Evolutionary conservation across 2,888 invertebrate genomes (phyloP), one percentile per base, ranked within the genome.

Genomic region (Chromoteleia sp.): DNA sequence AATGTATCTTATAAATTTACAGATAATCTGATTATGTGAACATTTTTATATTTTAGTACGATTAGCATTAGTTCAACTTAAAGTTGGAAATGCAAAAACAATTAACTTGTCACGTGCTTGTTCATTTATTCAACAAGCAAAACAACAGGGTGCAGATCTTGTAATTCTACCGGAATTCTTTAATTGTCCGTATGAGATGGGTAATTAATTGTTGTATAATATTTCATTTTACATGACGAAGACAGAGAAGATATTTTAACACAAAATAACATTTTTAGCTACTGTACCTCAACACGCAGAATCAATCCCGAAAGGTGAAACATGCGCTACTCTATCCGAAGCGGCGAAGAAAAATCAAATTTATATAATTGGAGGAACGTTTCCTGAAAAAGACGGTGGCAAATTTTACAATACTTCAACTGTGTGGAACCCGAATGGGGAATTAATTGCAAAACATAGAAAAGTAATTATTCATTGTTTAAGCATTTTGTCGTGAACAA

Each of bases 121-220:
- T 0, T 93, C 93, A 45, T 94, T 95, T 83, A 96, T 98, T 71
- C 93, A 94, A 75, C 93, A 94, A 80, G 97, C 97, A 0, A 95
- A 95, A 81, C 91, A 93, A 59, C 92, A 93, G 59, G 93, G 93
- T 8, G 95, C 96, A 0, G 93, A 95, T 45, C 85, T 97, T 25
- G 92, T 96, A 19, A 94, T 94, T 0, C 90, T 97, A 4, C 96
- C 97, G 6, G 99, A 99, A 92, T 98, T 98, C 90, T 99, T 98
- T 88, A 99, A 98, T 91, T 96, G 97, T 12, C 98, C 98, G 0
- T 98, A 98, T 92, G 98, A 98, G 70, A 96, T 96, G 58, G 93
- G 95, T 95, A 92, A 92, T n/a, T n/a, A n/a, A n/a, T n/a, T n/a
- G n/a, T n/a, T n/a, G n/a, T n/a, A n/a, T n/a, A n/a, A n/a, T n/a